Evolutionary conservation across 2,797 vertebrate genomes (phyloP).

Genomic region (Vultur gryphus): DNA sequence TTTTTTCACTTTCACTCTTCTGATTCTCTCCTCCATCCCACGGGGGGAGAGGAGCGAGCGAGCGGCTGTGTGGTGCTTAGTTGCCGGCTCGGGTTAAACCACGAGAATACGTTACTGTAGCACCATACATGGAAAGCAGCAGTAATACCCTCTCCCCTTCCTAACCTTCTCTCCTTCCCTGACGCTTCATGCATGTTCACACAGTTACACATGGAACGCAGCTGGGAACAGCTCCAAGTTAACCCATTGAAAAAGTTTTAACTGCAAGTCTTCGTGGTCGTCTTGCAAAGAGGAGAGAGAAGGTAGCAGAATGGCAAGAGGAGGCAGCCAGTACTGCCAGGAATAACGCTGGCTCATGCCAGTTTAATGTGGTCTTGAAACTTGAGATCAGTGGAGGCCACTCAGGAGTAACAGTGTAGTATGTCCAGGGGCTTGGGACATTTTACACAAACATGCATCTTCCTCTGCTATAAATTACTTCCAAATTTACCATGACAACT

Average conservation of each 20-base stretch:
- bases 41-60: not conserved
- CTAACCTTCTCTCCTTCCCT: not conserved
- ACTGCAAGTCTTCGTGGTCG: not conserved
- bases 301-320: not conserved
- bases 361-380: not conserved
- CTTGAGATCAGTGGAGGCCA: not conserved
- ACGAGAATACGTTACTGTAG: accelerated
- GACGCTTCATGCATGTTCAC: accelerated
- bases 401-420: not conserved
- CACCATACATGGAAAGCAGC: not conserved
- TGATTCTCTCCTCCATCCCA: too few species aligned
- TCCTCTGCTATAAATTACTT: not conserved
- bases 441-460: not conserved
- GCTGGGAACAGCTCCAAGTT: not conserved
- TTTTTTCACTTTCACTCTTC: too few species aligned
- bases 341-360: not conserved
- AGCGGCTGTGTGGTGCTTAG: not conserved
- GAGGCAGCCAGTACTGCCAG: not conserved
- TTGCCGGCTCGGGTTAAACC: not conserved
- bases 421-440: not conserved
- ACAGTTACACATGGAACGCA: not conserved
- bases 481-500: not conserved
- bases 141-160: not conserved
- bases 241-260: not conserved
- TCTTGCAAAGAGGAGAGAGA: not conserved